Evolutionary conservation across 2,797 vertebrate species (phyloP), one percentile per base, ranked within the genome.

Genomic region (Labeo calbasu): DNA sequence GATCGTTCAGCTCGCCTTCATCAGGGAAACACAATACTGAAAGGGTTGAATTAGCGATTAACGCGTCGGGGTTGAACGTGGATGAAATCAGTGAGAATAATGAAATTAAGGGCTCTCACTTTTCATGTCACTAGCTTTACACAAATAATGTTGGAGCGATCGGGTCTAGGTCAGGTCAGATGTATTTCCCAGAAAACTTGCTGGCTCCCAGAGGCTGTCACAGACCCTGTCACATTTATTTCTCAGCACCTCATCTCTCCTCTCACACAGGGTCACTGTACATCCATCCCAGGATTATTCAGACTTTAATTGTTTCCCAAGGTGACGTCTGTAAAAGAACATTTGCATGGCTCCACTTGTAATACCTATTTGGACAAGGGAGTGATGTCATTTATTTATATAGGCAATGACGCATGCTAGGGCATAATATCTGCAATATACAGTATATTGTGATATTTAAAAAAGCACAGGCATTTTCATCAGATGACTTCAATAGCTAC

Each of bases 161-260:
- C 11, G 15, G 14, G 50, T 57, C 50, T 77, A 46, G 36, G 23
- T 77, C 65, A 23, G 73, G 40, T 71, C 53, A 78, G 75, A 78
- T 59, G 17, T 51, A 50, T 78, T 84, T 84, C 66, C 75, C 75
- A 78, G 75, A 84, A 78, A 61, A 55, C 40, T 46, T 40, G 9
- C 40, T 43, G 73, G 13, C 51, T 69, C 51, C 32, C 70, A 82
- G 19, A 59, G 69, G 43, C 55, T 19, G 5, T 81, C 70, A 50
- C 17, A 68, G n/a, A 57, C 48, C 70, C 25, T 65, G 59, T 75
- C 72, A 76, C 61, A 77, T 83, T 83, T 55, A 69, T 68, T 79
- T 79, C 70, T 77, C 68, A 73, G 71, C 73, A 77, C 77, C 66
- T 81, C 48, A 85, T 78, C 21, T 86, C 53, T 77, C 43, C 73